phyloP scores from a whole-genome alignment of 2,888 invertebrate genomes.

The Alloplasta piceator region DNA sequence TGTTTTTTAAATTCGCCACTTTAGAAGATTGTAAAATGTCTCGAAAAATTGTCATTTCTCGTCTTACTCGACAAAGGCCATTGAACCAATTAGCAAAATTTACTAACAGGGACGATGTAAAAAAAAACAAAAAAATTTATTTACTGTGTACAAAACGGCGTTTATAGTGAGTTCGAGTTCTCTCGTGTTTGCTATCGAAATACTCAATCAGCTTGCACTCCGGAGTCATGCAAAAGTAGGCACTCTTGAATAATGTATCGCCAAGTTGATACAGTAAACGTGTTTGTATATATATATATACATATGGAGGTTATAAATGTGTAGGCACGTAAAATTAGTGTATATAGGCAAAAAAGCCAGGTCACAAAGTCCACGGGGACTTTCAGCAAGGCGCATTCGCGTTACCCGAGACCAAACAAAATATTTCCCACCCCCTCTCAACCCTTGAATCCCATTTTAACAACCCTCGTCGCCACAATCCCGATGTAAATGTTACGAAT shows the following conservation, averaged over 20 bases:
- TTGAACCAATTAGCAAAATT: slow-evolving; percentile 22
- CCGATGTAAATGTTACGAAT: slow-evolving; percentile 28
- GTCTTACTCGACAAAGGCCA: neutral
- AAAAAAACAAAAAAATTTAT: slow-evolving; percentile 22
- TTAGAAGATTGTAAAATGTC: too few species aligned
- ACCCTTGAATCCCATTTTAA: neutral
- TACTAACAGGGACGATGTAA: slow-evolving; percentile 6
- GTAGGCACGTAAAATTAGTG: slow-evolving; percentile 33
- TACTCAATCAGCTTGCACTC: slow-evolving; percentile 57
- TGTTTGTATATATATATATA: slow-evolving; percentile 9
- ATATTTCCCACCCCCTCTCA: slow-evolving; percentile 9
- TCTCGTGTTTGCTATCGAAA: slow-evolving; percentile 59
- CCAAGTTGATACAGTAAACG: slow-evolving; percentile 27
- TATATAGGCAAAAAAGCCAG: slow-evolving; percentile 46
- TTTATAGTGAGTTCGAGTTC: slow-evolving; percentile 31
- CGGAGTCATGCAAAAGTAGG: slow-evolving; percentile 48
- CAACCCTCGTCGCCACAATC: neutral
- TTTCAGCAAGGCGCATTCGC: slow-evolving; percentile 45
- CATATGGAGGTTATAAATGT: slow-evolving; percentile 13
- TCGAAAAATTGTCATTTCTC: neutral
- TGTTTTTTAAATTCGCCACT: neutral
- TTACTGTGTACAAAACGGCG: neutral
- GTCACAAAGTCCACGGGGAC: slow-evolving; percentile 21
- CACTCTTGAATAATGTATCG: slow-evolving; percentile 53
- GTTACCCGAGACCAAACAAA: slow-evolving; percentile 47